These are phyloP conservation scores for Drosophila diplacantha DNA, from an alignment of 2,888 invertebrate species.

Conservation along the genomic window DNA sequence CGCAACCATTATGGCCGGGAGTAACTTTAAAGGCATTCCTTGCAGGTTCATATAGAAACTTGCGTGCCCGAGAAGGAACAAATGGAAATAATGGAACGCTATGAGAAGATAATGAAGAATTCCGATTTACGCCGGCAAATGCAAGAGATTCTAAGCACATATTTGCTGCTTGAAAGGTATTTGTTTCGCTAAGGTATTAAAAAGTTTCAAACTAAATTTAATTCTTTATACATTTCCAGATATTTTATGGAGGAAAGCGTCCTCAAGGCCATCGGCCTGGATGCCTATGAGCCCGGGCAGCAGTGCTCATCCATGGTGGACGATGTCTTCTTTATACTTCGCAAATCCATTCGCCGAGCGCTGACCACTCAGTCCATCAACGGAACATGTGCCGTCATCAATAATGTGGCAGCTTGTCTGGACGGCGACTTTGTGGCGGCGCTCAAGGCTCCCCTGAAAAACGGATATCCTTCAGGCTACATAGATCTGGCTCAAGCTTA, in stretches of 20 bases:
- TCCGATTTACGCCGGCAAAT: conserved; percentile 87
- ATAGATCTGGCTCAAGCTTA: conserved; percentile 89
- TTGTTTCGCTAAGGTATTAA: not conserved
- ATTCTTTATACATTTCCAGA: conserved; percentile 69
- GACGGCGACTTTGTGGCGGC: conserved; percentile 90
- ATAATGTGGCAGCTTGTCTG: conserved; percentile 91
- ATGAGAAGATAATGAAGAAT: conserved; percentile 84
- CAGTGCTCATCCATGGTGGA: conserved; percentile 95
- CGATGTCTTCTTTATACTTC: conserved; percentile 97
- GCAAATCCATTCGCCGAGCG: conserved; percentile 96
- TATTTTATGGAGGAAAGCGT: conserved; percentile 97
- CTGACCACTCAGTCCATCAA: conserved; percentile 94
- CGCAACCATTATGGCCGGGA: not conserved
- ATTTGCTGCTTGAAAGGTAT: conserved; percentile 91
- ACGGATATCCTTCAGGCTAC: conserved; percentile 88
- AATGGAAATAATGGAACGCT: conserved; percentile 78
- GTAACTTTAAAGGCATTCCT: conserved; percentile 3
- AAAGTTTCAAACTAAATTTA: not conserved
- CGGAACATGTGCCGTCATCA: conserved; percentile 97
- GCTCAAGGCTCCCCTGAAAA: conserved; percentile 84
- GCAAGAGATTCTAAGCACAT: conserved; percentile 91
- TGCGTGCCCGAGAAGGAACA: conserved; percentile 80
- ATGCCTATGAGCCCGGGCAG: conserved; percentile 84
- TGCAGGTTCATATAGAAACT: conserved; percentile 82
- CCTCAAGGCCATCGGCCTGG: conserved; percentile 91